Evolutionary conservation across 2,888 invertebrate species (phyloP).

Genomic region (Hirtodrosophila cameraria): DNA sequence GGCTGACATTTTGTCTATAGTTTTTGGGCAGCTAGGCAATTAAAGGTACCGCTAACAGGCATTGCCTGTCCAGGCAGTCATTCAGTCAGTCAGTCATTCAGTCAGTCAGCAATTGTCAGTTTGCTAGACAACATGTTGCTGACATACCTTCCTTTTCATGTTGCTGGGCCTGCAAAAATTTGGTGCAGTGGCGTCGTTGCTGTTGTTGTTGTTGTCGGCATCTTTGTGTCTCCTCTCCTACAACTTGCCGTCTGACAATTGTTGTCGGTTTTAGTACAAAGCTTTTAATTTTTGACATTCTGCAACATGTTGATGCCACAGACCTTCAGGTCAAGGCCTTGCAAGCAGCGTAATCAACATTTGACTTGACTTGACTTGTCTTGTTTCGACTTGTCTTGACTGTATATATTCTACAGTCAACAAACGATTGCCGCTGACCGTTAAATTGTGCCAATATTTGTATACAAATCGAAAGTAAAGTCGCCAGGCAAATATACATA

Average conservation of each 20-base stretch:
- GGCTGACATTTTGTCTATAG: slow-evolving; percentile 56
- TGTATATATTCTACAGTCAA: slow-evolving; percentile 41
- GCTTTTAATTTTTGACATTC: slow-evolving; percentile 49
- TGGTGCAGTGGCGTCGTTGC: slow-evolving; percentile 44
- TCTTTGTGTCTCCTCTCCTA: slow-evolving; percentile 57
- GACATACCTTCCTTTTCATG: slow-evolving; percentile 51
- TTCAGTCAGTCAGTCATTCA: slow-evolving; percentile 44
- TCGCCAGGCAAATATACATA: slow-evolving; percentile 58
- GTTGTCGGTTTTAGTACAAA: slow-evolving; percentile 14
- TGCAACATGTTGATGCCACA: slow-evolving; percentile 13
- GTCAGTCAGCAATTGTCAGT: slow-evolving; percentile 54
- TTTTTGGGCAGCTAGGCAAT: slow-evolving; percentile 63
- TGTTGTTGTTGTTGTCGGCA: slow-evolving; percentile 37
- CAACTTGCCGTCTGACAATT: slow-evolving; percentile 35
- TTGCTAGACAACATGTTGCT: slow-evolving; percentile 61
- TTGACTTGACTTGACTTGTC: slow-evolving; percentile 12
- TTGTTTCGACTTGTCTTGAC: slow-evolving; percentile 16
- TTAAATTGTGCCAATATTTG: slow-evolving; percentile 72
- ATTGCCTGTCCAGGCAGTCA: slow-evolving; percentile 54
- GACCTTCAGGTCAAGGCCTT: slow-evolving; percentile 56
- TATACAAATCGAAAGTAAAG: slow-evolving; percentile 63
- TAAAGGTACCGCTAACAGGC: slow-evolving; percentile 65
- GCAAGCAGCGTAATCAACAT: slow-evolving; percentile 29
- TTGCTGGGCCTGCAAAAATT: slow-evolving; percentile 56
- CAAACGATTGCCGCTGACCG: slow-evolving; percentile 56